phyloP scores from a whole-genome alignment of 2,113 vertebrate species.

The Gila orcuttii region DNA sequence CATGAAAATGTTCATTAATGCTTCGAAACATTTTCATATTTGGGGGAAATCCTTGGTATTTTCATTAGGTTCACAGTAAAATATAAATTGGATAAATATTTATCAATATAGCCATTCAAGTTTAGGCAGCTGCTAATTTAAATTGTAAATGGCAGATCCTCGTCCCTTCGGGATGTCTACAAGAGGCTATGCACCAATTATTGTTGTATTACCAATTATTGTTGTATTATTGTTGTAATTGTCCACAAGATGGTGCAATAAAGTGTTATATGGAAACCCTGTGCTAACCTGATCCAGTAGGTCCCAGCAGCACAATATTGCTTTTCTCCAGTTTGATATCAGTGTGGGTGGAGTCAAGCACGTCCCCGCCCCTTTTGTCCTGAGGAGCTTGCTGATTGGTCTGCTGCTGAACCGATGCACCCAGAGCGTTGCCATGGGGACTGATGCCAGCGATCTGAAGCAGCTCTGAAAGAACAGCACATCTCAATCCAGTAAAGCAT shows the following conservation, averaged over 20 bases:
- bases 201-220: not conserved
- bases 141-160: not conserved
- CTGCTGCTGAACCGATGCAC: slow-evolving; percentile 94
- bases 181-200: not conserved
- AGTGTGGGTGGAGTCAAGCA: slow-evolving; percentile 88
- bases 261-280: not conserved
- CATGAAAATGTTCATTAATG: no score
- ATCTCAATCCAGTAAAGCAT: not conserved
- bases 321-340: slow-evolving; percentile 98
- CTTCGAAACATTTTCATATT: no score
- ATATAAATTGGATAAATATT: not conserved
- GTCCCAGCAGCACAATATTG: slow-evolving; percentile 96
- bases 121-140: not conserved
- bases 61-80: not conserved
- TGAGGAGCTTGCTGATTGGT: slow-evolving; percentile 90
- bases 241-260: not conserved
- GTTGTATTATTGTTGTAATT: not conserved
- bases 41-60: not conserved
- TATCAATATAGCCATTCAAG: not conserved
- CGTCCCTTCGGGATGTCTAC: not conserved
- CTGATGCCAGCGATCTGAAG: slow-evolving; percentile 97
- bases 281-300: slow-evolving; percentile 91
- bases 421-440: slow-evolving; percentile 93
- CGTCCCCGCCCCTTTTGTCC: slow-evolving; percentile 91
- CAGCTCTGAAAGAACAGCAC: slow-evolving; percentile 78